Evolutionary conservation across 1,140 invertebrate species (phyloP), one percentile per base, ranked within the genome.

Genomic region (Megathymus violae): DNA sequence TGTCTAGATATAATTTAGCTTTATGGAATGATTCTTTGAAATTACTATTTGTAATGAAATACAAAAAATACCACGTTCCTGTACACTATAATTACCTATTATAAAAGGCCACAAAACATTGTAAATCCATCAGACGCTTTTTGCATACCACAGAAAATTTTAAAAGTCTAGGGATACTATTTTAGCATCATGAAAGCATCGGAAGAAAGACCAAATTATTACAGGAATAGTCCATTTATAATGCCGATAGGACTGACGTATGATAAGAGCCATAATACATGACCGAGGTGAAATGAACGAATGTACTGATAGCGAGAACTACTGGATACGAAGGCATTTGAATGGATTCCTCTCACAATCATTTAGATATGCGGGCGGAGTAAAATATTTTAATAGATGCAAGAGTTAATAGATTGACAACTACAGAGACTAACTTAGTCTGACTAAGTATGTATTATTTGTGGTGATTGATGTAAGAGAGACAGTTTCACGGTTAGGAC

Each of bases 301-400:
- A 52, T 31, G 17, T 5, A 2, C 27, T 48, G 52, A 56, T 56
- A 56, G 40, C 22, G 52, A 44, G 52, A 56, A 56, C 52, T 56
- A 56, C 52, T 56, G 52, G 52, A 31, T 54, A 19, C 17, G 19
- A 38, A 44, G 52, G 40, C 13, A 56, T 56, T 56, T 44, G 22
- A 56, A 56, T 56, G 52, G 25, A 34, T 43, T 22, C 51, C 51
- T 56, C 52, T 56, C 52, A 56, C 52, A 56, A 56, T 56, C 38
- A 56, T 56, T 56, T 44, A 56, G 52, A 56, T 56, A 56, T 56
- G 40, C 52, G 52, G 52, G 52, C 51, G 38, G 51, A 22, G 19
- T 41, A 11, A 54, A 54, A 54, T 54, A 54, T 54, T 54, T 52
- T 54, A 54, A 54, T 54, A 54, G 51, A 17, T 38, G 14, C 17